Evolutionary conservation across 2,888 invertebrate genomes (phyloP).

Genomic region (Parnassius orleans): DNA sequence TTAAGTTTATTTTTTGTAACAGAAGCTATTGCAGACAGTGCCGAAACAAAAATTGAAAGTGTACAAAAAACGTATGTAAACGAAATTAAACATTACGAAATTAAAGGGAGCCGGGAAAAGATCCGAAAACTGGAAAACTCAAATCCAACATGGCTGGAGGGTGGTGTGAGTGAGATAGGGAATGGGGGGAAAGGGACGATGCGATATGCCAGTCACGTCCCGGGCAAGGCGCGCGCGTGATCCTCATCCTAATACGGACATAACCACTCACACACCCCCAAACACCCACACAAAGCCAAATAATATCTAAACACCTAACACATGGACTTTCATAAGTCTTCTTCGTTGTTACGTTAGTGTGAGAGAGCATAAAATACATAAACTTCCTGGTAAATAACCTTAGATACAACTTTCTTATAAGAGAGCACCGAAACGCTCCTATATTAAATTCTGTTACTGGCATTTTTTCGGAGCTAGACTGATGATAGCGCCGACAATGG

Average conservation of each 20-base stretch:
- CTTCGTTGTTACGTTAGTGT: conserved; percentile 44
- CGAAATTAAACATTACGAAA: conserved; percentile 70
- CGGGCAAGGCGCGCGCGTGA: conserved; percentile 77
- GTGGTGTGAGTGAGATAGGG: conserved; percentile 68
- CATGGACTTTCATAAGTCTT: conserved; percentile 46
- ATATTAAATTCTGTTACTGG: conserved; percentile 74
- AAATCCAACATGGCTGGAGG: conserved; percentile 74
- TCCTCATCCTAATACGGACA: conserved; percentile 74
- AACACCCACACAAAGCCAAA: conserved; percentile 52
- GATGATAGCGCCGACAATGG: conserved; percentile 60
- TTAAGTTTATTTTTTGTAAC: no score
- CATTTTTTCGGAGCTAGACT: conserved; percentile 59
- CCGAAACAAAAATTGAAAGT: neutral
- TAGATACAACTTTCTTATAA: conserved; percentile 70
- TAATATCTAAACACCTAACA: conserved; percentile 57
- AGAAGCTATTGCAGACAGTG: no score
- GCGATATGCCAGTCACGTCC: conserved; percentile 79
- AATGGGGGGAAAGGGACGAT: conserved; percentile 73
- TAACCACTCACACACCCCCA: conserved; percentile 67
- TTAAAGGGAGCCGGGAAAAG: conserved; percentile 70
- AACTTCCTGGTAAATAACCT: conserved; percentile 78
- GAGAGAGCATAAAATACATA: conserved; percentile 66
- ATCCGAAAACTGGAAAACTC: conserved; percentile 74
- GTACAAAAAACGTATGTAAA: conserved; percentile 40
- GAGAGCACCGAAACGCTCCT: conserved; percentile 59